Conservation (phyloP, 2,113 vertebrate species). For the Cyprinodon tularosa region DNA sequence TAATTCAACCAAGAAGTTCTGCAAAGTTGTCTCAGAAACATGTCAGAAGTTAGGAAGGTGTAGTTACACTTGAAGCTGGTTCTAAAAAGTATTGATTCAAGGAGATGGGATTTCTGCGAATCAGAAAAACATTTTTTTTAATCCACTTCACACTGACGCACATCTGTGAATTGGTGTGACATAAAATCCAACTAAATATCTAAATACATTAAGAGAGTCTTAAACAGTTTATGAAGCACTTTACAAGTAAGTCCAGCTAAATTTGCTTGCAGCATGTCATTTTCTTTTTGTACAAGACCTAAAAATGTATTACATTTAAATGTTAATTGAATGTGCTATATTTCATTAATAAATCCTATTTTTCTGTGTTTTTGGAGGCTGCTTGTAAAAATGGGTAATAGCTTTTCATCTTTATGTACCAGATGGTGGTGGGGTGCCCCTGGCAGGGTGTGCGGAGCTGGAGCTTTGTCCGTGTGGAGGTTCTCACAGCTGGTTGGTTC, state of each 20-base stretch:
- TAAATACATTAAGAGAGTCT: no score
- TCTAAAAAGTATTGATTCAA: neutral
- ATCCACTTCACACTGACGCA: no score
- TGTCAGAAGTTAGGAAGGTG: neutral
- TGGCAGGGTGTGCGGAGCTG: slow-evolving; percentile 59
- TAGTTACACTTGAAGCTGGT: neutral
- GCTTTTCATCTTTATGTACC: slow-evolving; percentile 12
- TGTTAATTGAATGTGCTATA: neutral
- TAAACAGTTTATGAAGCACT: no score
- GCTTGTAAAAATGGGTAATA: no score
- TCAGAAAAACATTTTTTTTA: no score
- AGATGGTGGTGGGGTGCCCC: slow-evolving; percentile 82
- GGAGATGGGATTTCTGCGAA: neutral
- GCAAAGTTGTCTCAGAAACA: neutral
- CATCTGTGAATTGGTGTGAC: no score
- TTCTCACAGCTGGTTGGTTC: slow-evolving; percentile 84
- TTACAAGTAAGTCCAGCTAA: no score
- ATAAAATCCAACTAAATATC: no score
- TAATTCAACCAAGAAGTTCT: no score
- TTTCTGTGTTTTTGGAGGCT: neutral
- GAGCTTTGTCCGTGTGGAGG: slow-evolving; percentile 70
- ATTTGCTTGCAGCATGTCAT: no score
- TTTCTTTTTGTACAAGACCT: neutral
- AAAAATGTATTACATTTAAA: neutral
- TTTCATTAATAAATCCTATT: neutral